A percentile compares a stretch with the other conserved stretches of the same genome.
Conservation (phyloP, 2,113 vertebrate species). For the Etheostoma spectabile region DNA sequence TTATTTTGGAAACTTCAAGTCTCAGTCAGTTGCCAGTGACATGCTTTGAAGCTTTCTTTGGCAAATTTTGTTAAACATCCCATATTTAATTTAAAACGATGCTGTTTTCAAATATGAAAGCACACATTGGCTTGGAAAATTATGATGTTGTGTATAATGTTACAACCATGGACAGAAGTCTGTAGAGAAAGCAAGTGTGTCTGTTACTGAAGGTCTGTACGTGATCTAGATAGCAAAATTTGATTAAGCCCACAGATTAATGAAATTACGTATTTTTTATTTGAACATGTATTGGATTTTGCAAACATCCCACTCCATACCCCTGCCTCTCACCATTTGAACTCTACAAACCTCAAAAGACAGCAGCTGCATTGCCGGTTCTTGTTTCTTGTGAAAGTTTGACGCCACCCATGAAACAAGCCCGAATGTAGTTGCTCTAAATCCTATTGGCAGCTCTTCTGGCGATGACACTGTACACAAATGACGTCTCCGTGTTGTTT, state of each 20-base stretch:
- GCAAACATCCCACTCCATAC: conserved; percentile 13
- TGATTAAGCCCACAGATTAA: conserved; percentile 45
- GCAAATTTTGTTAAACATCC: background rate
- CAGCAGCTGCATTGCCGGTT: conserved; percentile 68
- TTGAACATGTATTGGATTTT: conserved; percentile 43
- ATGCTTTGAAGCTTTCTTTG: conserved; percentile 1
- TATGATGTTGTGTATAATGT: conserved; percentile 37
- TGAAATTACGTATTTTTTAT: conserved; percentile 51
- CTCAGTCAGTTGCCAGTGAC: background rate
- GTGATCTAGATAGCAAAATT: conserved; percentile 47
- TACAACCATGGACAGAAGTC: conserved; percentile 24
- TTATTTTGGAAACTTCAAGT: background rate
- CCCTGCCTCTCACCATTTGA: conserved; percentile 30
- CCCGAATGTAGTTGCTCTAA: conserved; percentile 56
- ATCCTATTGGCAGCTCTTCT: conserved; percentile 53
- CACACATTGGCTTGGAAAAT: background rate
- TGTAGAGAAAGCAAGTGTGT: conserved; percentile 13
- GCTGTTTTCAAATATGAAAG: conserved; percentile 17
- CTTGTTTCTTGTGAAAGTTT: conserved; percentile 58
- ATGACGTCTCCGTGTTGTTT: conserved; percentile 57
- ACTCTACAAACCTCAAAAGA: conserved; percentile 30
- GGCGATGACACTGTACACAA: conserved; percentile 66
- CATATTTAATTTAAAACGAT: conserved; percentile 23
- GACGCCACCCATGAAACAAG: conserved; percentile 59
- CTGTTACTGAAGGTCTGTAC: conserved; percentile 21